These are phyloP conservation scores for Microhierax caerulescens DNA, from an alignment of 2,797 vertebrate species.

Conservation along the genomic window DNA sequence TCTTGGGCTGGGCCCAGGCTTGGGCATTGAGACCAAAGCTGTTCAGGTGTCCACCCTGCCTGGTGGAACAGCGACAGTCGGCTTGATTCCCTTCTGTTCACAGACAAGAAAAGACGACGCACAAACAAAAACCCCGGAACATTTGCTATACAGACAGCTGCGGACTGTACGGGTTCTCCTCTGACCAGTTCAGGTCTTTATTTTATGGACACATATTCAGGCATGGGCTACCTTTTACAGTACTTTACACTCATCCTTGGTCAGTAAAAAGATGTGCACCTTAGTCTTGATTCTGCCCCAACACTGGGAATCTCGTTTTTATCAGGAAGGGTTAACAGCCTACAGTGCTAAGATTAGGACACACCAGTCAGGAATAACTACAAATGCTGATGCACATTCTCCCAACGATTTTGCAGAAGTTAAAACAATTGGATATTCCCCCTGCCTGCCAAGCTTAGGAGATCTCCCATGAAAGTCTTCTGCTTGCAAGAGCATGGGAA, in stretches of 20 bases:
- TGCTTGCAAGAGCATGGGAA: neutral
- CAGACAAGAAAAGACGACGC: neutral
- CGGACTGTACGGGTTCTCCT: neutral
- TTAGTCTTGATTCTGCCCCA: neutral
- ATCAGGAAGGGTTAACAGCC: neutral
- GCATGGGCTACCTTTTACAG: neutral
- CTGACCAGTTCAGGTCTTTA: neutral
- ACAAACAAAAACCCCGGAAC: neutral
- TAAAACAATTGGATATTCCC: neutral
- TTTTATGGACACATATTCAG: neutral
- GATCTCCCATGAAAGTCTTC: neutral
- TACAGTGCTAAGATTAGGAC: neutral
- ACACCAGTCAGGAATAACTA: neutral
- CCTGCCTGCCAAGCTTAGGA: neutral
- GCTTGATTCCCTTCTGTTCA: neutral
- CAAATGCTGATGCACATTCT: neutral
- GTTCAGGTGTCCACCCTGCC: neutral
- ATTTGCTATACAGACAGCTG: neutral
- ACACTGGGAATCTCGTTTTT: neutral
- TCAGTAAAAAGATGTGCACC: neutral
- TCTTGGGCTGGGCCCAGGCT: neutral
- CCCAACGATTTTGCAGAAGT: neutral
- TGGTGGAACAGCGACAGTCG: neutral
- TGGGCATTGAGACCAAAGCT: neutral
- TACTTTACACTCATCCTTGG: neutral